Evolutionary conservation across 2,888 invertebrate genomes (phyloP), one percentile per base, ranked within the genome.

Genomic region (Calameuta pallipes): DNA sequence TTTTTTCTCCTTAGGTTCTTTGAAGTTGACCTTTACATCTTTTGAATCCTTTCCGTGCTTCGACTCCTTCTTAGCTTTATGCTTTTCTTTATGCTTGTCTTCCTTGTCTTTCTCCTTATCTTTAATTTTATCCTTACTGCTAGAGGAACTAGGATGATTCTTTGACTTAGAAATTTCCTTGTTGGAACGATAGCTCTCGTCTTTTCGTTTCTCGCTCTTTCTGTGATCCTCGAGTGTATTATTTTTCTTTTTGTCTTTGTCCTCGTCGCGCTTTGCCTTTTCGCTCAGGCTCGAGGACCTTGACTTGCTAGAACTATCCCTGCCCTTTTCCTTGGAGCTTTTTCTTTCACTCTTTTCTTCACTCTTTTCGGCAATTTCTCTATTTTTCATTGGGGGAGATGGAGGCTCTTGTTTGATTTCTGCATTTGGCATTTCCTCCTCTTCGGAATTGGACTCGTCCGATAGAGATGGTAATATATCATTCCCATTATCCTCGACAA

Each of bases 71-170:
- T 82, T 83, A 73, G 79, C 76, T 76, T 84, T 81, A 36, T 82
- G 56, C 74, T 74, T 79, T 13, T 77, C 68, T 70, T 80, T 76
- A 34, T 73, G 68, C 23, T 78, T 77, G 69, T 80, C 77, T 73
- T 82, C 81, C 2, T 83, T 84, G 77, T 78, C 75, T 77, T 81
- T 85, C 75, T 86, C 85, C 82, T 84, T 89, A 82, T 80, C 83
- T 78, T 84, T 87, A 82, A 76, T 74, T 33, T 81, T 82, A 83
- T 87, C 83, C 79, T 88, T 89, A 84, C 82, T 87, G 80, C 85
- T 87, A 83, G 86, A 87, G 81, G 89, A 89, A 88, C 87, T 88
- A 76, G 83, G 81, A 75, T 85, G 85, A 80, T 79, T 83, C 81
- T 85, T 87, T 74, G 83, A 86, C 79, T 87, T 88, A 15, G 84